Conservation (phyloP, 1,140 invertebrate genomes). For the Panulirus ornatus region DNA sequence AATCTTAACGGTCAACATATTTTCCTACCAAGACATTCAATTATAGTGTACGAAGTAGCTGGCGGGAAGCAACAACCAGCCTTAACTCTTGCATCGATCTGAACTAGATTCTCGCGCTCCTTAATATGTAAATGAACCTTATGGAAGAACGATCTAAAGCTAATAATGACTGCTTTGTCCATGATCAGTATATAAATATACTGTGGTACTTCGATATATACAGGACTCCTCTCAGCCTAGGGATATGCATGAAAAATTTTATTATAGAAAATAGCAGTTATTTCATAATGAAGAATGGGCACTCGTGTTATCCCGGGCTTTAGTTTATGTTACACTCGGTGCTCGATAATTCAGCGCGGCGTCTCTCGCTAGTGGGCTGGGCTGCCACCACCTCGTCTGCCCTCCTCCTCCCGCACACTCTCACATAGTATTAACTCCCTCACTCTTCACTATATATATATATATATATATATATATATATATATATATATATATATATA, state of each 20-base stretch:
- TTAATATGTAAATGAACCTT: slow-evolving; percentile 66
- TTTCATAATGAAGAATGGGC: slow-evolving; percentile 44
- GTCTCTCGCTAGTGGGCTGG: background rate
- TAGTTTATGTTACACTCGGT: background rate
- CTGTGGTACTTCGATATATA: slow-evolving; percentile 35
- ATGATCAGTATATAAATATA: slow-evolving; percentile 69
- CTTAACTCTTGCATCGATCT: background rate
- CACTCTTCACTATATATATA: too few relatives aligned
- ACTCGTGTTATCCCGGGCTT: slow-evolving; percentile 42
- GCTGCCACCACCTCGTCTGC: background rate
- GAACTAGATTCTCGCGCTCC: slow-evolving; percentile 4
- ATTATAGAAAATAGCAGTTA: slow-evolving; percentile 69
- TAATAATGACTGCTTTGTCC: slow-evolving; percentile 63
- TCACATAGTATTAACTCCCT: background rate
- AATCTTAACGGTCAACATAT: slow-evolving; percentile 4
- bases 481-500: too few relatives aligned
- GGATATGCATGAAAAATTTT: slow-evolving; percentile 70
- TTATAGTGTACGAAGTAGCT: slow-evolving; percentile 25
- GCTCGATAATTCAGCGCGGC: background rate
- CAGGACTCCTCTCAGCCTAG: slow-evolving; percentile 60
- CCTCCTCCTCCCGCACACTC: background rate
- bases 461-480: too few relatives aligned
- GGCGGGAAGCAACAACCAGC: slow-evolving; percentile 15
- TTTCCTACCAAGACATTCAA: slow-evolving; percentile 28
- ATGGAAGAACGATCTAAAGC: slow-evolving; percentile 55